Evolutionary conservation across 2,888 invertebrate species (phyloP), one percentile per base, ranked within the genome.

Genomic region (Meghimatium bilineatum): DNA sequence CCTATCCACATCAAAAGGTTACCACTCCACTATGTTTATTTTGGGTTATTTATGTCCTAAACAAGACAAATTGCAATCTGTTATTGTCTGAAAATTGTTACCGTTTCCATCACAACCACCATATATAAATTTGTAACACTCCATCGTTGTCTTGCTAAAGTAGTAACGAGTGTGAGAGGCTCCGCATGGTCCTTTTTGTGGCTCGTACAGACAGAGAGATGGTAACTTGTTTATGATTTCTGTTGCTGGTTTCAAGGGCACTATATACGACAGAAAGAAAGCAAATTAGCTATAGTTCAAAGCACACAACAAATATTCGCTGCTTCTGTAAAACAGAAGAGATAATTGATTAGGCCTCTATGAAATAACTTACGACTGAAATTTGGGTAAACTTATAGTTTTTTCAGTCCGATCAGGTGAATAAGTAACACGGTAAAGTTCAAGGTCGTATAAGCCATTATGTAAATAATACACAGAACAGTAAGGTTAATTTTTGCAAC

Each of bases 101-200:
- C 14, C 8, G 56, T 71, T 71, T 1, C 71, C 80, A 17, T 26
- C n/a, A 49, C 80, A 80, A 3, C 80, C 80, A 5, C 80, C 71
- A n/a, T 80, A 80, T 29, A 80, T 34, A 56, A 80, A 80, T 32
- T 36, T 67, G 20, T 69, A 26, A 56, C 80, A 80, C 34, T 80
- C 80, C 67, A 80, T 69, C 1, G 49, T 52, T 34, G 34, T 20
- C 56, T 80, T n/a, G n/a, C 49, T 52, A 52, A 80, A 80, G 36
- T 80, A 80, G 34, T 63, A 80, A 8, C 80, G 66, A 20, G 49
- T 74, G 66, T 63, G 44, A 5, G 12, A 34, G 44, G 49, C 74
- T 23, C 66, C n/a, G 34, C 75, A 75, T 8, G 44, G 63, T 2
- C 81, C 44, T 8, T 26, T 29, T 1, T 56, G 44, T 63, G 72